Evolutionary conservation across 1,140 invertebrate species (phyloP), one percentile per base, ranked within the genome.

Genomic region (Drosophila rufa): DNA sequence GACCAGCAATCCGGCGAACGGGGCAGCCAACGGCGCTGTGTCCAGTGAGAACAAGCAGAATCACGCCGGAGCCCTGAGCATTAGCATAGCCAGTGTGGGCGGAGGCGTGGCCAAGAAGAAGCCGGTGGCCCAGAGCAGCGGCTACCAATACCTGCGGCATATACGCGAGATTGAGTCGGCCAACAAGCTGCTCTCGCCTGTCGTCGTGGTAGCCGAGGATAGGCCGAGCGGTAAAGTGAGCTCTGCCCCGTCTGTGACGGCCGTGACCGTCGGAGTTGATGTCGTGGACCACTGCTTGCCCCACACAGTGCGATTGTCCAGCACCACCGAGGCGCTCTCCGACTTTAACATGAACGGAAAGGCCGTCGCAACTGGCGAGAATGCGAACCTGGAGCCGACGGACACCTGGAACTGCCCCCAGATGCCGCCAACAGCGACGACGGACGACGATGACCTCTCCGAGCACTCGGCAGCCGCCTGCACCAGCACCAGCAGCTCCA

Each of bases 131-230:
- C 87, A 92, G 69, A 91, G 87, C 38, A 93, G 89, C 69, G 86
- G 92, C 40, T 93, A 93, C 75, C 91, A 92, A 47, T 91, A 92
- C 62, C 62, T 93, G 58, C 75, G 92, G 3, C 92, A 93, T 51
- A 93, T 93, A 12, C 92, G 92, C 3, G 92, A 93, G 66, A 93
- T 93, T 17, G 92, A 93, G 62, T 79, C 92, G 7, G 91, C 86
- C 22, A 91, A 92, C 45, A 93, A 92, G 61, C 42, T 93, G 70
- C 76, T 91, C 3, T 87, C 86, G 30, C 91, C 92, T 9, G 78
- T 91, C 3, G 85, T 89, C 9, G 82, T 64, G 22, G 79, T 73
- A n/a, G 62, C 66, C 5, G 86, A 80, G 46, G 67, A 60, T 8
- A 27, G 48, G 43, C 43, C 43, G 4, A 36, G n/a, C n/a, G 12